Base-by-base conservation (phyloP, 2,797 vertebrate species). In the Gymnoscopelus microlampas region DNA sequence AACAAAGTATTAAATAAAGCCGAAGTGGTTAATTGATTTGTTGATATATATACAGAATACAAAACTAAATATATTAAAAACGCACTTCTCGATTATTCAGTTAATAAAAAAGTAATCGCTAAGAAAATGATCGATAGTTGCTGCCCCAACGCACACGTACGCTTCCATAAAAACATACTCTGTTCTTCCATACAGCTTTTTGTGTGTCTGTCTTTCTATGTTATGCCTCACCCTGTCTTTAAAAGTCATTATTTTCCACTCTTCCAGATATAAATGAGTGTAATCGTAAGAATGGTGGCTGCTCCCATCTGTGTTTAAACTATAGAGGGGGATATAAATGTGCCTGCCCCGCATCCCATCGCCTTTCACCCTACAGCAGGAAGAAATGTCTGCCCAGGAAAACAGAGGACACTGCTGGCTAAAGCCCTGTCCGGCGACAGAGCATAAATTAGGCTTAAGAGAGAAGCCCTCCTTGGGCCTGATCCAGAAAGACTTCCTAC, bases 291-390 rank as follows among this genome's bases (percentile, higher is more conserved):
- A 92, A 93, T 0, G 89, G 87, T 13, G 89, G 89, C 2, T 93
- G 91, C 71, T 92, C 91, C n/a, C 91, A 93, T 70, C 53, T 81
- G 64, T 94, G 90, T 72, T 39, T 87, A 58, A 94, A 93, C 76
- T 68, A 80, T 5, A 85, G 44, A 79, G 91, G 90, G 2, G 72
- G 85, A 9, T 84, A 87, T 67, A 90, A 79, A 82, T 92, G 91
- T 73, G 74, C 76, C 56, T 92, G 91, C 55, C 89, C 90, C 5
- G 58, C 82, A 68, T 79, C 81, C 35, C 77, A 88, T 53, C 80
- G 55, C 14, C 73, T 91, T 51, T 88, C 87, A 9, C 63, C 80
- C 4, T 82, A 88, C 74, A 90, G 81, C 85, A 83, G 79, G 76
- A 93, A 85, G 78, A 89, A 80, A 70, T 93, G 91, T 77, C 51